Base-by-base conservation (phyloP, 2,797 vertebrate genomes). In the Crypturellus tataupa region DNA sequence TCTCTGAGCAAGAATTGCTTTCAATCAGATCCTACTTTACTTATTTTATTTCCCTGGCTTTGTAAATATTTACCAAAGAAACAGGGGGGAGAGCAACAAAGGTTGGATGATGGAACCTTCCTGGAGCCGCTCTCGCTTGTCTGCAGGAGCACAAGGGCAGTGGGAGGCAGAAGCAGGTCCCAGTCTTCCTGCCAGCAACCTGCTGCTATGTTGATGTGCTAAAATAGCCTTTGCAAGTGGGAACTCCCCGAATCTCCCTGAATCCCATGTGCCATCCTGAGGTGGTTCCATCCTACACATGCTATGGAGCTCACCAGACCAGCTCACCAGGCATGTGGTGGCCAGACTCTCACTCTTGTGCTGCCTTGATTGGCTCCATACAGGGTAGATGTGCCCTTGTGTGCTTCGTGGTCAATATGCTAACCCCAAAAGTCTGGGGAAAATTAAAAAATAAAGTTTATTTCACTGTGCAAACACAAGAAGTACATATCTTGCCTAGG, bases 171-270 rank as follows among this genome's bases (percentile, higher is more conserved):
- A 35, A 71, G 44, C 5, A 35, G 44, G 20, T 15, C 44, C 53
- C 47, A 89, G 17, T 7, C 21, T 3, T 58, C 76, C 19, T 16
- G 69, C 55, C 20, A 77, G 77, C 31, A 79, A 58, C 14, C 20
- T 49, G 15, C 39, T 53, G 3, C 51, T 62, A 18, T 13, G 8
- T 8, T 25, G n/a, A 6, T 2, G 1, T 3, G 1, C 4, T 2
- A 33, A 0, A 1, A 1, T 3, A 3, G 5, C 9, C 24, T 79
- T 25, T 46, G 49, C 16, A 59, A 17, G 19, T 17, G n/a, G 12
- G 29, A 77, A 82, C 40, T n/a, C 60, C 55, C 55, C 20, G 11
- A n/a, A 56, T 56, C 53, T 73, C 10, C 39, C 29, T 33, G 71
- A 4, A 39, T 33, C 69, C 39, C 27, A 1, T 1, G 0, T 3